Evolutionary conservation across 2,888 invertebrate genomes (phyloP), one percentile per base, ranked within the genome.

Genomic region (Heteromyza rotundicornis): DNA sequence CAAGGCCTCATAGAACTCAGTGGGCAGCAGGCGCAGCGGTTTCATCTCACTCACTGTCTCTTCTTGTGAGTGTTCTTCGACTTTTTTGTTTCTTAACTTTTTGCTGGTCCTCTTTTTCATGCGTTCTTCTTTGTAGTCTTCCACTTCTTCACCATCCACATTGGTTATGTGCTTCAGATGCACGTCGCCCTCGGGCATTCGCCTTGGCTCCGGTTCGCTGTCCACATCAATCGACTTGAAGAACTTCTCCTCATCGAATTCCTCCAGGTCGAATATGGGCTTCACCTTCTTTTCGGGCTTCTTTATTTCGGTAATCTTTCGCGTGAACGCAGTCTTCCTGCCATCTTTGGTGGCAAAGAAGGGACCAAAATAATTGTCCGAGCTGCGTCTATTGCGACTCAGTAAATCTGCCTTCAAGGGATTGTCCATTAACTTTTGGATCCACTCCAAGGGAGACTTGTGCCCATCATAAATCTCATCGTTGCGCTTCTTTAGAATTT

Each of bases 141-240:
- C 70, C 19, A 57, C 64, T 35, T 79, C 80, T 22, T 79, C 79
- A 1, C 78, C 77, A 36, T 81, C 74, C 1, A 66, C 54, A 1
- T 71, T 70, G 8, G 76, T 71, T 2, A 81, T 79, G 27, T 75
- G 73, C 53, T 69, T 72, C 10, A 80, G 64, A 54, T 77, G 80
- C 0, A 82, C 79, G 68, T 82, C 80, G 2, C 82, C 81, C 36
- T 79, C 73, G 0, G 81, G 81, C 2, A 81, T 50, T 0, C 72
- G 70, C 0, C 61, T 64, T 24, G 74, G 72, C 0, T 79, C 68
- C 1, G 75, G 76, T 2, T 71, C 69, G 2, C 70, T 68, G 0
- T 65, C 62, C 16, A 72, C 71, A 0, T 65, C 67, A 1, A 74
- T 54, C 14, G 76, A 74, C 62, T 77, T 77, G 59, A 81, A 81